Percentiles rank a stretch among this genome's conserved stretches.
Conservation (phyloP, 2,113 vertebrate genomes). For the Spheniscus mendiculus region DNA sequence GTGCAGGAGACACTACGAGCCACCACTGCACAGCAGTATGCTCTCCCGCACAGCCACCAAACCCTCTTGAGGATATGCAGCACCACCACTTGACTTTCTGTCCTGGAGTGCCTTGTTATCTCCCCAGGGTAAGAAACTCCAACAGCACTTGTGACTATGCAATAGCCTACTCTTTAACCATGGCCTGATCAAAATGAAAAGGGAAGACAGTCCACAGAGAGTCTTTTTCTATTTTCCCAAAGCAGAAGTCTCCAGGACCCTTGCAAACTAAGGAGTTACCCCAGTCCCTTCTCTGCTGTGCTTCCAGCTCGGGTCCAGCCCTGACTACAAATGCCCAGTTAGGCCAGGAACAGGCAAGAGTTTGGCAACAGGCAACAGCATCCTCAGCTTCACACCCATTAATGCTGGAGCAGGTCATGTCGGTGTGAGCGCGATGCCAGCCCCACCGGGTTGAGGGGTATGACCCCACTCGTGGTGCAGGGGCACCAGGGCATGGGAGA, state of each 20-base stretch:
- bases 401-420: not conserved
- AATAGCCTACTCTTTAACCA: not conserved
- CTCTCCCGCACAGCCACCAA: not conserved
- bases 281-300: not conserved
- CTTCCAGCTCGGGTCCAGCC: not conserved
- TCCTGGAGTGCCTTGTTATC: not conserved
- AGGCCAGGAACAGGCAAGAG: not conserved
- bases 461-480: not conserved
- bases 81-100: not conserved
- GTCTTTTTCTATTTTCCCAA: not conserved
- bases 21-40: not conserved
- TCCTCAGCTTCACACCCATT: not conserved
- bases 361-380: not conserved
- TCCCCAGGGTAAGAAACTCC: not conserved
- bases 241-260: not conserved
- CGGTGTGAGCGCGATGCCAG: fast-evolving
- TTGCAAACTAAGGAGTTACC: not conserved
- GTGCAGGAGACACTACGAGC: not conserved
- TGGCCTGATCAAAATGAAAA: not conserved
- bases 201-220: not conserved
- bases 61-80: not conserved
- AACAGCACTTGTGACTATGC: not conserved
- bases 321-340: not conserved
- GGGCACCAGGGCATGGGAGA: too few species aligned
- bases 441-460: not conserved